These are phyloP conservation scores for Lates japonicus DNA, from an alignment of 2,797 vertebrate species.

Conservation along the genomic window DNA sequence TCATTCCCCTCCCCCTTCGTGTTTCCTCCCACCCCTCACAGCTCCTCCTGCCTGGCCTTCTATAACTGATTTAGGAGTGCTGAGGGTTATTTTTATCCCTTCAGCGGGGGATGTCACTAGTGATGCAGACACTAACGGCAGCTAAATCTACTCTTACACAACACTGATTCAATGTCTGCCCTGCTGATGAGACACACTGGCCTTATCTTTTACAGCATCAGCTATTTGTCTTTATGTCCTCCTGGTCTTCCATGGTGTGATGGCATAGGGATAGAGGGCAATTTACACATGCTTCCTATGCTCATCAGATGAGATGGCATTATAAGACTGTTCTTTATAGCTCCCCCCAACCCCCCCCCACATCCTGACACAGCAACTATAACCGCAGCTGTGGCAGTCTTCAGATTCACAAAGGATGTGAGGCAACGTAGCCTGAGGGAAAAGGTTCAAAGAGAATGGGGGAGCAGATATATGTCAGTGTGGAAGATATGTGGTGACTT, in stretches of 20 bases:
- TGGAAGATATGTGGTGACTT: conserved; percentile 61
- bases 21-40: conserved; percentile 29
- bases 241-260: background rate
- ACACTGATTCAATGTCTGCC: conserved; percentile 46
- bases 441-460: conserved; percentile 20
- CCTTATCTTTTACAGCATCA: conserved; percentile 59
- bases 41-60: conserved; percentile 56
- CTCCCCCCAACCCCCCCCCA: background rate
- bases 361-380: conserved; percentile 39
- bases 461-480: background rate
- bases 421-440: background rate
- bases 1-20: conserved; percentile 59
- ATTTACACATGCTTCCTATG: conserved; percentile 29
- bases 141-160: conserved; percentile 67
- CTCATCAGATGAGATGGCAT: conserved; percentile 19
- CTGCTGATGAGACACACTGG: conserved; percentile 53
- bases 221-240: conserved; percentile 50
- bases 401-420: conserved; percentile 11
- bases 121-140: conserved; percentile 63
- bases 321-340: conserved; percentile 7
- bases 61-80: conserved; percentile 82
- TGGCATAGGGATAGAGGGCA: conserved; percentile 25
- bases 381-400: conserved; percentile 22
- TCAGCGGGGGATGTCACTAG: conserved; percentile 52
- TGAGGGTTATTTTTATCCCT: conserved; percentile 82